Evolutionary conservation across 2,888 invertebrate species (phyloP), one percentile per base, ranked within the genome.

Genomic region (Rosalia funebris): DNA sequence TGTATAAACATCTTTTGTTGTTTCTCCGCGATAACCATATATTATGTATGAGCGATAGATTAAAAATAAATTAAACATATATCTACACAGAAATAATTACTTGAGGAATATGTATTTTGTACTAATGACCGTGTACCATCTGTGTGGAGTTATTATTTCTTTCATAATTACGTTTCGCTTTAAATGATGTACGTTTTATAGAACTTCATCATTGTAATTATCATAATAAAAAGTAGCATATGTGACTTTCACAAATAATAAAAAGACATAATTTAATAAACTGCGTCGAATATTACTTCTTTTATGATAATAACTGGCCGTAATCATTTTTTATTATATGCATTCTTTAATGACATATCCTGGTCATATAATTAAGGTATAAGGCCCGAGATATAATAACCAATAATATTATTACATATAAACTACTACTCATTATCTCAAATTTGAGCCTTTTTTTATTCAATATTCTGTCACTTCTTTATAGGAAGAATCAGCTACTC

Each of bases 151-250:
- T 41, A 61, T 59, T 54, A 59, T 54, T 50, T 55, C 54, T 63
- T 60, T 62, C 57, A 65, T 67, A 69, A 71, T 71, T 70, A 69
- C 55, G 55, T 44, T 65, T 65, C 68, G 68, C 69, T 68, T 67
- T 57, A 56, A 65, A 64, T 62, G 65, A 62, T 64, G 62, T 57
- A 46, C 61, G 31, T 54, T 68, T 60, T 57, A 62, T 50, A 65
- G 63, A 61, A 63, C 47, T 63, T 62, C 63, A 63, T 66, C 60
- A 63, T 54, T 56, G 66, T 68, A 70, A 71, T 72, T 68, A 69
- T 71, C 65, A 72, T 71, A 69, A 71, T 69, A 68, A 71, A 71
- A 66, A 70, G 60, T 55, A 67, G 67, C 69, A 70, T 71, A 65
- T 72, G 69, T 66, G 63, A 59, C 62, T 69, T 71, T 66, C 70